Conservation (phyloP, 2,797 vertebrate species). For the Coreius guichenoti region DNA sequence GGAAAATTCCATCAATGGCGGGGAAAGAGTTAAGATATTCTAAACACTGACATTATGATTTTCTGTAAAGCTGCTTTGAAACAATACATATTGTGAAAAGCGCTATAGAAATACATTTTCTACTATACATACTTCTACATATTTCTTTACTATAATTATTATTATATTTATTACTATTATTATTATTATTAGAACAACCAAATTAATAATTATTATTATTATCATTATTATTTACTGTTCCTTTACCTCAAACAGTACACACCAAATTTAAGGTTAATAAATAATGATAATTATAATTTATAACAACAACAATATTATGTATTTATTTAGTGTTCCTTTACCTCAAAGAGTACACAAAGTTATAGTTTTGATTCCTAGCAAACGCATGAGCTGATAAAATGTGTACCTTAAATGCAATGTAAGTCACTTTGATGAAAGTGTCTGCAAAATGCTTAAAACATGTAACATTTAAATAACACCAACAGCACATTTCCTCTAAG, state of each 20-base stretch:
- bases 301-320: neutral
- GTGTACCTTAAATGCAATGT: neutral
- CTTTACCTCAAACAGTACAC: neutral
- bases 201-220: neutral
- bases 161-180: neutral
- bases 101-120: neutral
- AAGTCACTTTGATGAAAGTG: neutral
- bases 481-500: neutral
- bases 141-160: neutral
- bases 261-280: neutral
- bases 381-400: neutral
- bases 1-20: too few species aligned
- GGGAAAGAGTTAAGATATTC: too few species aligned
- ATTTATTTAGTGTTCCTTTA: neutral
- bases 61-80: neutral
- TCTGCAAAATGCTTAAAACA: neutral
- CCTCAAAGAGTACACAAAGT: neutral
- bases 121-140: too few species aligned
- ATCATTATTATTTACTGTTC: neutral
- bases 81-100: neutral
- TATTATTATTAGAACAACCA: neutral
- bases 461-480: constrained; percentile 12
- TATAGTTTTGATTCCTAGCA: neutral
- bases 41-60: neutral
- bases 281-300: neutral